These are phyloP conservation scores for Hipposideros larvatus DNA, from an alignment of 2,797 vertebrate genomes.

Conservation along the genomic window DNA sequence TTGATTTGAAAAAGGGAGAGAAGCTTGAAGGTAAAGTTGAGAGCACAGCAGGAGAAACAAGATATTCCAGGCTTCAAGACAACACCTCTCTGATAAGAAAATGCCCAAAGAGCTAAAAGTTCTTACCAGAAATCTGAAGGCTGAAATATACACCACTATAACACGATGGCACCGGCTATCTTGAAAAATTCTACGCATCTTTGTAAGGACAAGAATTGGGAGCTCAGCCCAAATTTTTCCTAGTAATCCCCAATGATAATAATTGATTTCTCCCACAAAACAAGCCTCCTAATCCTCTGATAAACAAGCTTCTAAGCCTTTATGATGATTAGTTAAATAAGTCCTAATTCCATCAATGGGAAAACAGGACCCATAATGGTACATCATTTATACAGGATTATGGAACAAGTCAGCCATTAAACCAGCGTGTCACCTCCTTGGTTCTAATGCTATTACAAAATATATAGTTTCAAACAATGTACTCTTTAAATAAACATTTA, in stretches of 20 bases:
- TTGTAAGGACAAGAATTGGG: background rate
- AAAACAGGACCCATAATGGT: background rate
- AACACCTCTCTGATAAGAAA: background rate
- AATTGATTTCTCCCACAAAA: background rate
- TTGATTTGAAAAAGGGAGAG: background rate
- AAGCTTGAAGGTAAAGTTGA: background rate
- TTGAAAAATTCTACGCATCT: background rate
- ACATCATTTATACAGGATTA: background rate
- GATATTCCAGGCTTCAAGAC: background rate
- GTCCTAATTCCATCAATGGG: background rate
- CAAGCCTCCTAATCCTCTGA: background rate
- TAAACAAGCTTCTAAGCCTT: constrained; percentile 14
- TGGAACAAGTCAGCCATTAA: background rate
- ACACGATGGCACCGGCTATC: no score
- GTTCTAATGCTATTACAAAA: background rate
- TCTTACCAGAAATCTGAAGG: background rate
- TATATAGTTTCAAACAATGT: background rate
- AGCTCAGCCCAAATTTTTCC: background rate
- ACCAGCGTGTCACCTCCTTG: background rate
- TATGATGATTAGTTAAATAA: background rate
- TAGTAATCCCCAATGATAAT: constrained; percentile 2
- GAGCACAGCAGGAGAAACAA: background rate
- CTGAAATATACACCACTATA: background rate
- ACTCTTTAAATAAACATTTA: background rate
- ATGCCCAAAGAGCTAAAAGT: background rate